Base-by-base conservation (phyloP, 2,113 vertebrate genomes). In the Oostethus manadensis region DNA sequence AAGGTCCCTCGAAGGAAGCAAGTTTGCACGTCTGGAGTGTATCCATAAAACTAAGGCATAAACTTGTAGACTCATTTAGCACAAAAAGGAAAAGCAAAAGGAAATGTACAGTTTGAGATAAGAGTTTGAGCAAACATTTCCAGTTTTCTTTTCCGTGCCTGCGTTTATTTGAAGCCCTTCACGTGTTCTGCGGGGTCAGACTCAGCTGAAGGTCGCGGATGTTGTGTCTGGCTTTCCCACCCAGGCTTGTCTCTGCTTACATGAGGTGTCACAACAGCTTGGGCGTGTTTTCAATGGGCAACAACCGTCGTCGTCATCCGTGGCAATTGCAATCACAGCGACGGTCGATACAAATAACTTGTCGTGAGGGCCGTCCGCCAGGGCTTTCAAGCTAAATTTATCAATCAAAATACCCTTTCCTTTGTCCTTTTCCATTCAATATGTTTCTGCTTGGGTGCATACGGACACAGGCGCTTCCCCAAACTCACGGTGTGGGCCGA, bases 81-180 rank as follows among this genome's bases (percentile, higher is more conserved):
- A 55, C 60, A 20, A 9, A 29, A 53, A 55, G 51, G 53, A 51
- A 59, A 66, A 54, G 67, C 61, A 77, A 75, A n/a, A 73, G 81
- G 83, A 87, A 83, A 82, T 40, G 64, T 71, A 81, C 66, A 79
- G 58, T 66, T 51, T 9, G 43, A 78, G 77, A 84, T 81, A 83
- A 82, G 66, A 58, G 60, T 77, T 71, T 74, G 70, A 75, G 67
- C 72, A 81, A 81, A 87, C 78, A 77, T 77, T 68, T 62, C 38
- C 40, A 54, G 18, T 59, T 73, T 58, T 72, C 60, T 68, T 54
- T 62, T 43, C 42, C 70, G 65, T 4, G 26, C 63, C 60, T 51
- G 16, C 15, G 58, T 75, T 84, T 78, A 76, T 84, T 85, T 75
- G 49, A 22, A 78, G 68, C 22, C 5, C 16, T 68, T 70, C 54